phyloP scores from a whole-genome alignment of 1,140 invertebrate genomes.

The Caenorhabditis briggsae region DNA sequence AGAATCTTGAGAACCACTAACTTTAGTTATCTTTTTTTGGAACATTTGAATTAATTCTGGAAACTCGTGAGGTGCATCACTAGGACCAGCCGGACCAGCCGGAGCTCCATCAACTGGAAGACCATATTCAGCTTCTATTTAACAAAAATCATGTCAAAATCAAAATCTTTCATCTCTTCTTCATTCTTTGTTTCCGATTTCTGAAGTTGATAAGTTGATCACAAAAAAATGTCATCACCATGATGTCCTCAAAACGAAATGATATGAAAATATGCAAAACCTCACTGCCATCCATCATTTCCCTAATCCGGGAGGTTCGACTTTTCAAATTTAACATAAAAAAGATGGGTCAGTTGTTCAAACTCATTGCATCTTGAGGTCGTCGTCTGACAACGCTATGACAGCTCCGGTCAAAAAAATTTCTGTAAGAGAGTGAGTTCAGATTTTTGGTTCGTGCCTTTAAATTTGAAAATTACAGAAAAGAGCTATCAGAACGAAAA shows the following conservation, averaged over 20 bases:
- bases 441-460: neutral
- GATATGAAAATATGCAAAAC: conserved; percentile 17
- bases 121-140: neutral
- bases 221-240: conserved; percentile 51
- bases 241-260: conserved; percentile 19
- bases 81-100: conserved; percentile 60
- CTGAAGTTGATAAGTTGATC: conserved; percentile 28
- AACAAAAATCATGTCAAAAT: neutral
- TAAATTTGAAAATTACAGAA: neutral
- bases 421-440: conserved; percentile 30
- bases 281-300: neutral
- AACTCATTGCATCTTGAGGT: neutral
- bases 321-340: conserved; percentile 1
- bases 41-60: no score
- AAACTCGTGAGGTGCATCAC: neutral
- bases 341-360: conserved; percentile 17
- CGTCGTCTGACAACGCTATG: neutral
- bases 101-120: neutral
- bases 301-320: conserved; percentile 25
- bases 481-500: conserved; percentile 37
- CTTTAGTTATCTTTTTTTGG: no score
- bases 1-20: no score
- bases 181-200: neutral
- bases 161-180: neutral
- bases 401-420: conserved; percentile 14